Conservation (phyloP, 2,113 vertebrate species). For the Bos taurus region ARS-UCD2.0 NC_037356.1:6229501-6230000, state of each 20-base stretch:
- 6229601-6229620: neutral
- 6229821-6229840: neutral
- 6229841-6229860: neutral
- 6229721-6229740: neutral
- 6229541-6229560: neutral
- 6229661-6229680: neutral
- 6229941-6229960: neutral
- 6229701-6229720: neutral
- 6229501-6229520: neutral
- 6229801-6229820: neutral
- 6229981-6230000: neutral
- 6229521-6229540: neutral
- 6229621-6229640: neutral
- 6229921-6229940: neutral
- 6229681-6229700: neutral
- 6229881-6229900: neutral
- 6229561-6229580: neutral
- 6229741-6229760: neutral
- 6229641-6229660: neutral
- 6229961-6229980: neutral
- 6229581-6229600: neutral
- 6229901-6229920: neutral
- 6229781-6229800: neutral
- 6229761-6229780: neutral
- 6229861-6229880: too few species aligned